phyloP scores from a whole-genome alignment of 2,888 invertebrate species.

The Uloborus plumipes region DNA sequence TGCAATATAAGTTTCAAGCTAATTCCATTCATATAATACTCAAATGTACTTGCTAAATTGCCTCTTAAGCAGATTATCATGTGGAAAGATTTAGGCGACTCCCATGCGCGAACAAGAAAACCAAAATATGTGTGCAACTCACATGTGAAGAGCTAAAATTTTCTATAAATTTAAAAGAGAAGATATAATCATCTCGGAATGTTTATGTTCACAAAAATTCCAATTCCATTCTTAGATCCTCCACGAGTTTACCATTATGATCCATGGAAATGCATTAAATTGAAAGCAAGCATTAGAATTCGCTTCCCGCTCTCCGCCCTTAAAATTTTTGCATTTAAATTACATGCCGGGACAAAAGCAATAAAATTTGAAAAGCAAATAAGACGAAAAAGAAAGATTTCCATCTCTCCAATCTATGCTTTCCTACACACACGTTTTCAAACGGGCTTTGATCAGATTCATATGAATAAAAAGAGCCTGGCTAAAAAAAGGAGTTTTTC shows the following conservation, averaged over 20 bases:
- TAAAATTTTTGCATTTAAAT: conserved; percentile 54
- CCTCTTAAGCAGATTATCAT: no score
- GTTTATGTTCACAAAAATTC: no score
- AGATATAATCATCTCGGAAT: no score
- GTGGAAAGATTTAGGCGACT: no score
- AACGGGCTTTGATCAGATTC: conserved; percentile 45
- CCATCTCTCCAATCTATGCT: conserved; percentile 7
- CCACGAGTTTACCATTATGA: conserved; percentile 11
- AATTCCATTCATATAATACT: no score
- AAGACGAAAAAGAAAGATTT: conserved; percentile 11
- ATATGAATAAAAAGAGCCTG: conserved; percentile 38
- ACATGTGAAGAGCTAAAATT: no score
- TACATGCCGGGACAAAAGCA: conserved; percentile 12
- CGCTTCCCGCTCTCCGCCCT: conserved; percentile 18
- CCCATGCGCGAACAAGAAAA: no score
- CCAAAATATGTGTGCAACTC: no score
- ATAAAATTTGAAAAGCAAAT: conserved; percentile 52
- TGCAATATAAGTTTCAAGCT: no score
- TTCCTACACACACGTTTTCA: conserved; percentile 36
- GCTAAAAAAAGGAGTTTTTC: background rate
- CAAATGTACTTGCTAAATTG: no score
- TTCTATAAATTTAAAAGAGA: no score
- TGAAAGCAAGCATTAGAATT: conserved; percentile 29
- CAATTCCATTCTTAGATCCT: no score
- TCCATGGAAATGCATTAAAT: conserved; percentile 31